phyloP scores from a whole-genome alignment of 2,797 vertebrate genomes.

The Synanceia verrucosa region DNA sequence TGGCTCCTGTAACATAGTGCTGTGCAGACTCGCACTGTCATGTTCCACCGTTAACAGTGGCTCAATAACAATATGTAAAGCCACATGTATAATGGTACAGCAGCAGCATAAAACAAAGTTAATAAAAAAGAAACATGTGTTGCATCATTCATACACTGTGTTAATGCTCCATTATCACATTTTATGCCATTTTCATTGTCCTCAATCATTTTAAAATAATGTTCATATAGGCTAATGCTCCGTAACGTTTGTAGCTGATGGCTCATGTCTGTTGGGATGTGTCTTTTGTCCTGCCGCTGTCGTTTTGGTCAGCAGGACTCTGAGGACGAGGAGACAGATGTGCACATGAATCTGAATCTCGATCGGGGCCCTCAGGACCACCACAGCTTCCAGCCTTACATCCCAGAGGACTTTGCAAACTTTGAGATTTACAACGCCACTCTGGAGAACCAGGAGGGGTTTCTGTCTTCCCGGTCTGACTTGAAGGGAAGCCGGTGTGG shows the following conservation, averaged over 20 bases:
- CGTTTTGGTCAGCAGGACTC: constrained; percentile 88
- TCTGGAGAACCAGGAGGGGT: constrained; percentile 82
- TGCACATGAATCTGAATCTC: constrained; percentile 74
- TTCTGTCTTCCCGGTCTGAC: constrained; percentile 41
- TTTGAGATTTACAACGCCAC: constrained; percentile 97
- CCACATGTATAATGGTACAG: background rate
- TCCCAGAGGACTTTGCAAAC: constrained; percentile 97
- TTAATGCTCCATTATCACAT: constrained; percentile 50
- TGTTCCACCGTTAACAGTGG: background rate
- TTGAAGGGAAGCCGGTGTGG: constrained; percentile 53
- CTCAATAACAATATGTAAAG: background rate
- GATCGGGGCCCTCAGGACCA: constrained; percentile 70
- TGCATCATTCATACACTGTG: constrained; percentile 1
- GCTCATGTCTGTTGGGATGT: constrained; percentile 25
- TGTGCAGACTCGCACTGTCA: background rate
- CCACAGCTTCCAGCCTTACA: constrained; percentile 84
- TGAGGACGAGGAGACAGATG: constrained; percentile 90
- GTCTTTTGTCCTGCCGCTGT: constrained; percentile 42
- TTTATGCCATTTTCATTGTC: constrained; percentile 22
- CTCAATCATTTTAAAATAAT: constrained; percentile 10
- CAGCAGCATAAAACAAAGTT: background rate
- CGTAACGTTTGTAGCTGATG: too few relatives aligned
- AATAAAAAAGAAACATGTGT: background rate
- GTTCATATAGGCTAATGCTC: background rate
- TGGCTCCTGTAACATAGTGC: background rate